Evolutionary conservation across 2,797 vertebrate species (phyloP).

Genomic region (Hozukius guyotensis): DNA sequence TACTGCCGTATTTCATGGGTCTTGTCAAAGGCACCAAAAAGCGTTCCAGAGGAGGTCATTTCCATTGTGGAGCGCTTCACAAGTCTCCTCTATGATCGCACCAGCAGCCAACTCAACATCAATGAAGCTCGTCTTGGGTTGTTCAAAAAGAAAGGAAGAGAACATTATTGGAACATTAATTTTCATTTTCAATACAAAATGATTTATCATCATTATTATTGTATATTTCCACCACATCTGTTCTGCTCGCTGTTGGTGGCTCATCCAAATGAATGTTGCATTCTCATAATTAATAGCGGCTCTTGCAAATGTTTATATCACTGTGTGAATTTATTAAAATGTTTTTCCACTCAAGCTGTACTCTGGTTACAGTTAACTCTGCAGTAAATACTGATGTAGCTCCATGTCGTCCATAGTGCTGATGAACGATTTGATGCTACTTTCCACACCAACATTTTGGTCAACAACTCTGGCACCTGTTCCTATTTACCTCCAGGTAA

Average conservation of each 20-base stretch:
- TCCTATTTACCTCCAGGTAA: constrained; percentile 93
- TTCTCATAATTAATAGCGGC: neutral
- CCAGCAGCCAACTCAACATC: neutral
- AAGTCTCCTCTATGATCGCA: neutral
- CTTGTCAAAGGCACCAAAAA: too few species aligned
- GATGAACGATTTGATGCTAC: constrained; percentile 94
- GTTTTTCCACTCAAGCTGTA: constrained; percentile 5
- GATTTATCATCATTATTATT: neutral
- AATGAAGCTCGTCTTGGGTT: neutral
- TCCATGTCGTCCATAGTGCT: constrained; percentile 81
- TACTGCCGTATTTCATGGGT: too few species aligned
- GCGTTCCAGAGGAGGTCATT: neutral
- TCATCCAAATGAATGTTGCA: neutral
- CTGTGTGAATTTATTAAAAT: neutral
- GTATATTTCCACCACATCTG: neutral
- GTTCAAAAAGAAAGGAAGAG: neutral
- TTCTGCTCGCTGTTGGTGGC: neutral
- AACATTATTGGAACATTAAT: neutral
- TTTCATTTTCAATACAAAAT: too few species aligned
- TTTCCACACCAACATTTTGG: constrained; percentile 92
- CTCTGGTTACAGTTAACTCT: neutral
- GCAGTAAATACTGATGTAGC: constrained; percentile 8
- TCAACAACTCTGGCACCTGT: constrained; percentile 88
- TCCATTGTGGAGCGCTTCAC: neutral
- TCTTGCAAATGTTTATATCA: neutral